Base-by-base conservation (phyloP, 2,888 invertebrate species). In the Blastobasis lacticolella region DNA sequence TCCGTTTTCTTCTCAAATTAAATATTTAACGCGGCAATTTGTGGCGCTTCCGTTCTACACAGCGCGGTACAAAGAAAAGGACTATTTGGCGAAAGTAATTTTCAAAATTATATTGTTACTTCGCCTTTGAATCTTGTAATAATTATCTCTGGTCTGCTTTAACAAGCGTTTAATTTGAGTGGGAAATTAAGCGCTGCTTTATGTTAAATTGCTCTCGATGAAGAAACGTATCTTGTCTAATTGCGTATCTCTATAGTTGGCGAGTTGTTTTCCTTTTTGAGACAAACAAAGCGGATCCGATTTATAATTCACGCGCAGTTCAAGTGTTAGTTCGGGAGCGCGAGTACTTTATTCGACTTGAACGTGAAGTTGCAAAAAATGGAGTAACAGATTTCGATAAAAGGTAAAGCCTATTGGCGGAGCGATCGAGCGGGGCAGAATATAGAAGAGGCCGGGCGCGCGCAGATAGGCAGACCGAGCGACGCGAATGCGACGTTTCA, bases 401-500 rank as follows among this genome's bases (percentile, higher is more conserved):
- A 82, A 81, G 78, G 76, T 65, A 76, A 79, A 81, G 75, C 78
- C 82, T 78, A 82, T 84, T 82, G 78, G 73, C 64, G 69, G 72
- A 71, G 63, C 68, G 71, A 74, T 76, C 62, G 75, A 72, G 71
- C 57, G 54, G 71, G 70, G 66, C 71, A 74, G 76, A 81, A 80
- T 80, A 82, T 65, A 70, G 77, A 75, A 76, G 73, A 75, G 73
- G 70, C 58, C 64, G 60, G 59, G 70, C 64, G 71, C 69, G 69
- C 62, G 69, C 70, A 81, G 83, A 83, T 78, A 81, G 84, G 81
- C 78, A 73, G 75, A 69, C 68, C 70, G 77, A 80, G 79, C 80
- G 80, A 81, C 80, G 73, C 75, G 83, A 84, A 84, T 82, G 80
- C 87, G 87, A 85, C 85, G 83, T 86, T 86, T 87, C 88, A 88